Evolutionary conservation across 37 sponge, comb jelly and placozoan genomes (phyloP).

Genomic region (Tethya wilhelma): DNA sequence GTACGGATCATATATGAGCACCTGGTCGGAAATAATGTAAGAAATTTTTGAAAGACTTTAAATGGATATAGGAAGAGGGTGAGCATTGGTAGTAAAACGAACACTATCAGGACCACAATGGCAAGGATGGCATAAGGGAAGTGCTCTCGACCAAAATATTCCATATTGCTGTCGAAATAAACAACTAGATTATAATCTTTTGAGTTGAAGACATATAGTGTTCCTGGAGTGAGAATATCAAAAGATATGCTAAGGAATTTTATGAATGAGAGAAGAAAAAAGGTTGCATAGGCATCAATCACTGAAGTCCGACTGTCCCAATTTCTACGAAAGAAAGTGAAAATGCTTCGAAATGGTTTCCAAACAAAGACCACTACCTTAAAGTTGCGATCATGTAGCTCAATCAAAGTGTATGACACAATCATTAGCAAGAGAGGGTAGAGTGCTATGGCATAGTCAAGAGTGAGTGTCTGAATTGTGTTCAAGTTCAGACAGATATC

Average conservation of each 20-base stretch:
- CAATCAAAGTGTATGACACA: no score
- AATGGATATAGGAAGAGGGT: constrained; percentile 24
- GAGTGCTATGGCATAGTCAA: no score
- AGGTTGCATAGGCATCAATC: constrained; percentile 55
- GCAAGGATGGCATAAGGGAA: constrained; percentile 10
- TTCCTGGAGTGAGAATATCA: no score
- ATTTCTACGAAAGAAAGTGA: constrained; percentile 8
- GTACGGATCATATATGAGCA: constrained; percentile 14
- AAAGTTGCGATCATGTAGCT: no score
- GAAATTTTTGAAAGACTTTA: not conserved
- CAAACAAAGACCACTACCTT: no score
- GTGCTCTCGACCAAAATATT: constrained; percentile 1
- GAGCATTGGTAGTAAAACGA: constrained; percentile 3
- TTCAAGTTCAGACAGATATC: no score
- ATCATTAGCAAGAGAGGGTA: no score
- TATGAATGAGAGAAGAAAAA: constrained; percentile 61
- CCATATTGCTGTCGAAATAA: no score
- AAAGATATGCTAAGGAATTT: constrained; percentile 49
- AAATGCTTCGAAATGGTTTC: no score
- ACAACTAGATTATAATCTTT: no score
- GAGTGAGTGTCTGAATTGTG: no score
- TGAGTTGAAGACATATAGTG: no score
- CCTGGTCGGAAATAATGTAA: not conserved
- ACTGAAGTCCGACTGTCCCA: constrained; percentile 38
- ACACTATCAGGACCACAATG: constrained; percentile 1